These are phyloP conservation scores for Syrista parreyssii DNA, from an alignment of 2,888 invertebrate genomes.

Conservation along the genomic window DNA sequence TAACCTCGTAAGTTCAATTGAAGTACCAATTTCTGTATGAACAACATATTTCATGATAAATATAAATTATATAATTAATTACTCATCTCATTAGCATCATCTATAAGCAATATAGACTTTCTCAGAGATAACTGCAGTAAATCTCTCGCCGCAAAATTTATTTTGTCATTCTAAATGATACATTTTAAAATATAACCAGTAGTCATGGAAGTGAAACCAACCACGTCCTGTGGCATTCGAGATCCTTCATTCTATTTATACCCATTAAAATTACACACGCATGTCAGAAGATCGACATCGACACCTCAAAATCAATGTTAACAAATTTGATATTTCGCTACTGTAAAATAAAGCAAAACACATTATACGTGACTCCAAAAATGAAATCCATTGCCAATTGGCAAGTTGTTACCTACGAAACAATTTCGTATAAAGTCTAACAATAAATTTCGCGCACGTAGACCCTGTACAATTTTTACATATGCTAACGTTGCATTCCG, in stretches of 20 bases:
- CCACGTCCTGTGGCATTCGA: neutral
- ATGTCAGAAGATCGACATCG: no score
- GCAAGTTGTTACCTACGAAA: neutral
- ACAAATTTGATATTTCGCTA: no score
- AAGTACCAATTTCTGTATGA: neutral
- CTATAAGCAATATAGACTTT: neutral
- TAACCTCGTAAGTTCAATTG: neutral
- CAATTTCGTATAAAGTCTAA: neutral
- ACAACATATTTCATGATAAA: neutral
- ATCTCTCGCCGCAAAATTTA: neutral
- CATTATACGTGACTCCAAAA: no score
- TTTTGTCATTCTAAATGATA: neutral
- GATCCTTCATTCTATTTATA: neutral
- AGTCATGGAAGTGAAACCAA: neutral
- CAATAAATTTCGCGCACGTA: neutral
- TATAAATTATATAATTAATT: neutral
- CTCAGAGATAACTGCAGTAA: neutral
- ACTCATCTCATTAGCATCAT: neutral
- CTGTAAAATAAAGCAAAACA: no score
- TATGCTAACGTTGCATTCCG: neutral
- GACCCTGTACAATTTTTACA: neutral
- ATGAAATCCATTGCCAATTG: no score
- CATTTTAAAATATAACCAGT: neutral
- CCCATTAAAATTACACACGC: no score
- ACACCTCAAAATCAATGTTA: no score